Conservation (phyloP, 2,888 invertebrate species). For the Eueremaeus valkanovi region DNA sequence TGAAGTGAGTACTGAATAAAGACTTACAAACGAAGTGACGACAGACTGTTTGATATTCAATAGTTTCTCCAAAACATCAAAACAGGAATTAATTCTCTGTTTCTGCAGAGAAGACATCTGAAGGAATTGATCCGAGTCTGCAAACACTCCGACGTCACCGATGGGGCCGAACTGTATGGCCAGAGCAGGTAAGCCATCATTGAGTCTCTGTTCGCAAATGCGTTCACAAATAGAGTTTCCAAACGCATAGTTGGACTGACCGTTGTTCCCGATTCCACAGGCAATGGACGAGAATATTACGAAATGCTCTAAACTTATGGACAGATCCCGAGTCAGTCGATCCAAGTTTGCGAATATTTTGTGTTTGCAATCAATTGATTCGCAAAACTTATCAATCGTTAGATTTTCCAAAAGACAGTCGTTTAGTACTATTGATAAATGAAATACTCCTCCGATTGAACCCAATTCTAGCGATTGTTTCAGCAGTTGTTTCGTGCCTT, state of each 20-base stretch:
- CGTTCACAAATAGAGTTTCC: conserved; percentile 98
- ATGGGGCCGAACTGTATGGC: conserved; percentile 99
- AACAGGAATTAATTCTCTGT: conserved; percentile 85
- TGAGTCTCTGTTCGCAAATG: conserved; percentile 77
- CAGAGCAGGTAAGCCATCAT: conserved; percentile 73
- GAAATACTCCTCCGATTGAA: conserved; percentile 81
- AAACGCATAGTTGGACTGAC: conserved; percentile 91
- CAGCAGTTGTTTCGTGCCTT: conserved; percentile 67
- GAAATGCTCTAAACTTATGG: conserved; percentile 79
- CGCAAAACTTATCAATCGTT: conserved; percentile 70
- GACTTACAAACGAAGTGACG: conserved; percentile 60
- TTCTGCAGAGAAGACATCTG: conserved; percentile 59
- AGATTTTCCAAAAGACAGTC: conserved; percentile 85
- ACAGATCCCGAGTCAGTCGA: conserved; percentile 67
- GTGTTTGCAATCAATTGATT: conserved; percentile 79
- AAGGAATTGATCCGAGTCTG: conserved; percentile 72
- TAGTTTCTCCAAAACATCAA: conserved; percentile 79
- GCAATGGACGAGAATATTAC: conserved; percentile 94
- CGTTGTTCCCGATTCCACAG: conserved; percentile 92
- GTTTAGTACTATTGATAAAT: conserved; percentile 74
- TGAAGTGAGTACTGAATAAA: no score
- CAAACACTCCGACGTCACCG: conserved; percentile 89
- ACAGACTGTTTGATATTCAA: conserved; percentile 80
- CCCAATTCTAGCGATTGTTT: conserved; percentile 59
- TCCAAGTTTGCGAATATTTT: conserved; percentile 78